phyloP scores from a whole-genome alignment of 2,888 invertebrate genomes.

The Dromius quadrimaculatus region DNA sequence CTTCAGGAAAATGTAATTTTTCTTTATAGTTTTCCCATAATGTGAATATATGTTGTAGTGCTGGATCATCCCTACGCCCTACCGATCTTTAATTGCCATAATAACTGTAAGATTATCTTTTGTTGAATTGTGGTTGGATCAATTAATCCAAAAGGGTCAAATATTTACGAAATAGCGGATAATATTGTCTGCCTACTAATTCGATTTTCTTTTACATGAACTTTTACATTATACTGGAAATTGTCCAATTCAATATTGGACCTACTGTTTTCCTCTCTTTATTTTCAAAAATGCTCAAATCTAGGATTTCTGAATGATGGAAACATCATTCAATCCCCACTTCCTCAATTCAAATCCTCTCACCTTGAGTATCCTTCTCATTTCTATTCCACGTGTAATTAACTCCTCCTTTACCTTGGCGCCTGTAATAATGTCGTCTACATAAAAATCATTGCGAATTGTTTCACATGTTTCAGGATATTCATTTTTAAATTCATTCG shows the following conservation, averaged over 20 bases:
- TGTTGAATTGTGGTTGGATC: not conserved
- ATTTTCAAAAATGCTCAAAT: not conserved
- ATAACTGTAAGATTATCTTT: constrained; percentile 50
- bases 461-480: not conserved
- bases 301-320: not conserved
- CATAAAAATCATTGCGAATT: not conserved
- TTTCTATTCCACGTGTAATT: not conserved
- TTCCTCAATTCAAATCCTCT: not conserved
- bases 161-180: not conserved
- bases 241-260: not conserved
- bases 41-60: too few relatives aligned
- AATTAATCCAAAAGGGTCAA: not conserved
- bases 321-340: not conserved
- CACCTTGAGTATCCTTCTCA: not conserved
- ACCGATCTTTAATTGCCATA: too few relatives aligned
- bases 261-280: not conserved
- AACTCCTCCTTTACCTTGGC: not conserved
- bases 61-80: too few relatives aligned
- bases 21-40: too few relatives aligned
- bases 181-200: not conserved
- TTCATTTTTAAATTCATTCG: not conserved
- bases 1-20: too few relatives aligned
- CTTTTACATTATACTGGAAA: not conserved
- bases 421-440: not conserved
- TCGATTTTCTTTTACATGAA: not conserved